Base-by-base conservation (phyloP, 2,888 invertebrate species). In the Epinotia brunnichana region DNA sequence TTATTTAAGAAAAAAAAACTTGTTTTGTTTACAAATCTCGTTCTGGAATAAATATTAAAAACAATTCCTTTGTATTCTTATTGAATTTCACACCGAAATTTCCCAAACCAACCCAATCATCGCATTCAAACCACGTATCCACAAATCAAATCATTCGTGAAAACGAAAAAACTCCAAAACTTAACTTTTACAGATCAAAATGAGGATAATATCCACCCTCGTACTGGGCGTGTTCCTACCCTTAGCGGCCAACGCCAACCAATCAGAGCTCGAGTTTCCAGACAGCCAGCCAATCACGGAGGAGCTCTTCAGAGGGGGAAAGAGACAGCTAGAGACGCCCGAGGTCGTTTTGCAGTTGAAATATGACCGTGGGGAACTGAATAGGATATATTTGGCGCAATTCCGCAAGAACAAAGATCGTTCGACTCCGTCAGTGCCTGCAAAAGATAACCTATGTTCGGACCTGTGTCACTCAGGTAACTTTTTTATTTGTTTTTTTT, bases 391-490 rank as follows among this genome's bases (percentile, higher is more conserved):
- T 81, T 76, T 94, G 79, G 87, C 93, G 44, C 93, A 94, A 85
- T 91, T 88, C 69, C 80, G 92, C 15, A 90, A 90, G 77, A 85
- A 85, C n/a, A 76, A 63, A 41, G 81, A 77, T 13, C 70, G 69
- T 13, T 84, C 83, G 83, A 73, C 66, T 15, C 88, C 91, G 1
- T 84, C 93, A 92, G 91, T 93, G 51, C 80, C 84, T 60, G 86
- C 86, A 5, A 78, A 88, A 75, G 84, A 79, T 77, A 85, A 82
- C 69, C 79, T 91, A 77, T 94, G 94, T 79, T 80, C 89, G 83
- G 93, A 93, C 90, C 86, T 94, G 76, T 94, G 94, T 73, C 88
- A 90, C 85, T 90, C 93, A 87, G 94, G 94, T 93, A 75, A 35
- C 69, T 78, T 75, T 75, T 78, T 75, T 79, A 29, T 83, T 79